phyloP scores from a whole-genome alignment of 2,113 vertebrate genomes.

The Salvator merianae region DNA sequence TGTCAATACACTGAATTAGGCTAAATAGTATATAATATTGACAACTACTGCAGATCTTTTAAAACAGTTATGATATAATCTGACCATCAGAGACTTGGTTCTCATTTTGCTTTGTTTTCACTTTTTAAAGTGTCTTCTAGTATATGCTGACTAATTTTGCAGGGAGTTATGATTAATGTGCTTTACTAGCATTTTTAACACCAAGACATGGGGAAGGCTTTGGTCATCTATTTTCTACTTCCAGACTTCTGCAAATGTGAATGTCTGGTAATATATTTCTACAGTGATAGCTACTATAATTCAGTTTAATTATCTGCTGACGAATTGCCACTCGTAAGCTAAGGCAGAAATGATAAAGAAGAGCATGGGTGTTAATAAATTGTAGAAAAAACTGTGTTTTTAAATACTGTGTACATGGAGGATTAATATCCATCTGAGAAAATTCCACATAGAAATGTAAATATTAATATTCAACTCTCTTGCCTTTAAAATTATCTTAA shows the following conservation, averaged over 20 bases:
- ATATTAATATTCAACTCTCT: too few species aligned
- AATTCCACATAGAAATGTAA: too few species aligned
- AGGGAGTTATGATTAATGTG: neutral
- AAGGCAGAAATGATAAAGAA: neutral
- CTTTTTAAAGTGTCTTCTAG: too few species aligned
- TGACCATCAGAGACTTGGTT: too few species aligned
- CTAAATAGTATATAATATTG: too few species aligned
- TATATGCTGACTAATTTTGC: neutral
- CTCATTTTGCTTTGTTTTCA: too few species aligned
- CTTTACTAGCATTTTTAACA: neutral
- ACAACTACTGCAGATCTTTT: too few species aligned
- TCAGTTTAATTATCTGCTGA: neutral
- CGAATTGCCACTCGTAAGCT: neutral
- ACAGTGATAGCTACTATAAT: neutral
- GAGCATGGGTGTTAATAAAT: neutral
- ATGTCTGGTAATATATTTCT: neutral
- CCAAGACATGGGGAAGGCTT: neutral
- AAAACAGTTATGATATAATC: too few species aligned
- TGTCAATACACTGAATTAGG: too few species aligned
- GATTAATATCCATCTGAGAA: too few species aligned
- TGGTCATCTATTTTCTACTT: neutral
- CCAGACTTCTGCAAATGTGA: neutral
- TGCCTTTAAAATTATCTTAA: too few species aligned
- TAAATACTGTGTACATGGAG: neutral
- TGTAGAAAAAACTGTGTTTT: neutral